Conservation (phyloP, 2,888 invertebrate genomes). For the Heliconius ismenius region DNA sequence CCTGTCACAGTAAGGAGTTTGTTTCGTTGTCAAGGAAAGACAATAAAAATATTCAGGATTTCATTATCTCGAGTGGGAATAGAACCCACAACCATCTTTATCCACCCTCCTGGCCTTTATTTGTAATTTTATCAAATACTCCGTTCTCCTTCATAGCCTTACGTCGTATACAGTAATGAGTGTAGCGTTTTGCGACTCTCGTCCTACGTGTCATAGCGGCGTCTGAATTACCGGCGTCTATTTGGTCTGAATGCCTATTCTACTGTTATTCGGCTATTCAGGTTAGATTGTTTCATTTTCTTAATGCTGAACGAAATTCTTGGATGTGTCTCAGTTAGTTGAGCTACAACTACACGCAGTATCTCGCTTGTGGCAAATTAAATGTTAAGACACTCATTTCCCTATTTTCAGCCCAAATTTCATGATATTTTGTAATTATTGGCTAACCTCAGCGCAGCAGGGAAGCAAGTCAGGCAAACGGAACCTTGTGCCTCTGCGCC, state of each 20-base stretch:
- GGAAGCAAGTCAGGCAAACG: too few relatives aligned
- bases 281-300: slow-evolving; percentile 30
- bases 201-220: slow-evolving; percentile 23
- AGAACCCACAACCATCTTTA: too few relatives aligned
- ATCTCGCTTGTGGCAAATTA: too few relatives aligned
- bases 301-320: slow-evolving; percentile 24
- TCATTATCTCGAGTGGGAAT: too few relatives aligned
- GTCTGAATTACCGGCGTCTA: slow-evolving; percentile 27
- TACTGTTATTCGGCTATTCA: slow-evolving; percentile 18
- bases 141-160: not conserved
- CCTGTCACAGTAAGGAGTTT: too few relatives aligned
- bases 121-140: not conserved
- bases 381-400: not conserved
- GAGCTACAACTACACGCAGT: not conserved
- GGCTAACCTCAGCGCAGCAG: too few relatives aligned
- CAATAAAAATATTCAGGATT: too few relatives aligned
- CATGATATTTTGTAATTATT: too few relatives aligned
- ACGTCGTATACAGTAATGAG: slow-evolving; percentile 23
- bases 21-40: too few relatives aligned
- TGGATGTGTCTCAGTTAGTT: not conserved
- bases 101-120: too few relatives aligned
- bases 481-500: too few relatives aligned
- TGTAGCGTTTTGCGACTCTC: slow-evolving; percentile 36
- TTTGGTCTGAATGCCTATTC: slow-evolving; percentile 22
- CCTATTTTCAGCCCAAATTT: too few relatives aligned